Evolutionary conservation across 2,888 invertebrate genomes (phyloP), one percentile per base, ranked within the genome.

Genomic region (Conistra vaccinii): DNA sequence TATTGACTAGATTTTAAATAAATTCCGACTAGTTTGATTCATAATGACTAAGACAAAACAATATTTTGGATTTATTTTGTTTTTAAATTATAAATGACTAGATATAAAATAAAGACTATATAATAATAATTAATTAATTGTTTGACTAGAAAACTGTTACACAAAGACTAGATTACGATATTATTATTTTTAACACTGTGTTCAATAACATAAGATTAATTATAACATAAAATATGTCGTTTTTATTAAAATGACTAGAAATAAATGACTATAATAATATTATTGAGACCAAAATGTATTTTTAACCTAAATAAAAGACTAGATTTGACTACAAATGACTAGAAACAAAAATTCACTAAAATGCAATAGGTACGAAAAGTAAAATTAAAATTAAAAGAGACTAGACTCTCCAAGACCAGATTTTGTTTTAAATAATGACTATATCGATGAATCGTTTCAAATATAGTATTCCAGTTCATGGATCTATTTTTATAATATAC

Each of bases 191-290:
- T 70, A 7, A 5, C 26, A 17, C 6, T 42, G 2, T 23, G 14
- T 23, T 45, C 6, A 48, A 39, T 26, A 76, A 70, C 5, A 23
- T 14, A 14, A 4, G 0, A 45, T 35, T 26, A 23, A 53, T 23
- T 32, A 48, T 51, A 45, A 58, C 32, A 32, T 12, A 51, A 26
- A 35, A 4, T 6, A 32, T 12, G 5, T 1, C 0, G 5, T 29
- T 45, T 32, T 14, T 29, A 20, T 32, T 32, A n/a, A 61, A 78
- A 68, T 73, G 71, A 77, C 78, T 78, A 77, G 71, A 39, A 57
- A 51, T 32, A 51, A 48, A 12, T 4, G 39, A 63, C 39, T 60
- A 53, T 35, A 26, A 17, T 67, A 53, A 20, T 48, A 29, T n/a
- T 14, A 63, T 35, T 53, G 51, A 71, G 35, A 77, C 51, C 51